phyloP scores from a whole-genome alignment of 1,140 invertebrate genomes.

The Stenopsyche tienmushanensis region DNA sequence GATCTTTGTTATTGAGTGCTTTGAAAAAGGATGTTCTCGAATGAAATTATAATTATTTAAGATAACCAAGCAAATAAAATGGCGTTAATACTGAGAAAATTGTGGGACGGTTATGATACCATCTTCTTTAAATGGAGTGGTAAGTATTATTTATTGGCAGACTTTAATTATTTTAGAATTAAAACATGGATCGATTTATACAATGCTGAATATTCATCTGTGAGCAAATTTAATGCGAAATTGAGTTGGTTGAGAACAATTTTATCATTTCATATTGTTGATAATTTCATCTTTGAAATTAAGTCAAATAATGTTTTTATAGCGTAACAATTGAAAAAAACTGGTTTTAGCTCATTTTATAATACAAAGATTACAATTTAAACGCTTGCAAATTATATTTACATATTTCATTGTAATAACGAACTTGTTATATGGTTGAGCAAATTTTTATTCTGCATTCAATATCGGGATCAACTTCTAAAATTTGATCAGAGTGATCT shows the following conservation, averaged over 20 bases:
- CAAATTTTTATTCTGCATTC: too few species aligned
- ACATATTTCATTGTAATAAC: too few species aligned
- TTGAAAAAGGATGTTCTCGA: background rate
- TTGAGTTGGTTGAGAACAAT: background rate
- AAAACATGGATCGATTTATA: background rate
- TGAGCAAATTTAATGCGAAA: background rate
- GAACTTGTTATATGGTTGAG: too few species aligned
- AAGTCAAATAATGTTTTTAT: too few species aligned
- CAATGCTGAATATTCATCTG: background rate
- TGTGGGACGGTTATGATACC: slow-evolving; percentile 40
- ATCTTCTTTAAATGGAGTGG: slow-evolving; percentile 44
- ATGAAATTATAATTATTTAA: background rate
- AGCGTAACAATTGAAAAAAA: too few species aligned
- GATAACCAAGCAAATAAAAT: slow-evolving; percentile 30
- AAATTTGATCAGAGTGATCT: too few species aligned
- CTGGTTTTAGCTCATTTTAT: too few species aligned
- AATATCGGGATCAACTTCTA: too few species aligned
- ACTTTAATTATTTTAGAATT: background rate
- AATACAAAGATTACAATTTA: too few species aligned
- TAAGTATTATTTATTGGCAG: slow-evolving; percentile 33
- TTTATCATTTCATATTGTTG: background rate
- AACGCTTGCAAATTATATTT: too few species aligned
- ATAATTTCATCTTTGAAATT: background rate
- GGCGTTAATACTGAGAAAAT: slow-evolving; percentile 42
- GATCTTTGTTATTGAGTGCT: background rate